Conservation (phyloP, 2,888 invertebrate genomes). For the Eumacrocentrus americanus region DNA sequence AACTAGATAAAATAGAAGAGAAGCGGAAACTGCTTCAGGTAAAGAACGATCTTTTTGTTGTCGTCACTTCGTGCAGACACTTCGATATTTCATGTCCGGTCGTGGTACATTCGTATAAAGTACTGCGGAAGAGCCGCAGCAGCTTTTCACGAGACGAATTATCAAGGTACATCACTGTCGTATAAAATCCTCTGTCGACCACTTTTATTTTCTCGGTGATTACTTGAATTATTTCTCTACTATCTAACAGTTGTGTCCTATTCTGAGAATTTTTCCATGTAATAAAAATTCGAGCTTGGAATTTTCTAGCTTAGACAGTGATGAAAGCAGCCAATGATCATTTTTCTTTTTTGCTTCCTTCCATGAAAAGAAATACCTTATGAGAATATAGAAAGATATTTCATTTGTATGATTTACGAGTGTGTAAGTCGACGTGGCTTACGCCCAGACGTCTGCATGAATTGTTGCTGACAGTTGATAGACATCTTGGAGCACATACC, state of each 20-base stretch:
- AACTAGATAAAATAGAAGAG: slow-evolving; percentile 2
- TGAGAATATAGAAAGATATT: background rate
- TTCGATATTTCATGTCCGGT: slow-evolving; percentile 22
- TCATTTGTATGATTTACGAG: background rate
- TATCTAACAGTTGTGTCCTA: background rate
- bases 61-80: slow-evolving; percentile 8
- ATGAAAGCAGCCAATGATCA: background rate
- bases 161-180: slow-evolving; percentile 5
- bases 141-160: slow-evolving; percentile 3
- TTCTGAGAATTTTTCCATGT: background rate
- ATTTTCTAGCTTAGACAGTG: background rate
- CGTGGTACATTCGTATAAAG: slow-evolving; percentile 7
- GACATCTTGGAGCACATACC: background rate
- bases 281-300: background rate
- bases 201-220: slow-evolving; percentile 13
- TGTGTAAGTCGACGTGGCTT: background rate
- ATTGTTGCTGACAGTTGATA: background rate
- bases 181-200: background rate
- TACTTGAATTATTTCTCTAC: background rate
- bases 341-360: background rate
- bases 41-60: slow-evolving; percentile 4
- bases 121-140: slow-evolving; percentile 1
- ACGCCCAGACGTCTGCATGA: background rate
- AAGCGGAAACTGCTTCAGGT: background rate
- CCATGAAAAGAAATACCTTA: background rate